phyloP scores from a whole-genome alignment of 2,113 vertebrate genomes.

The Oophaga pumilio region DNA sequence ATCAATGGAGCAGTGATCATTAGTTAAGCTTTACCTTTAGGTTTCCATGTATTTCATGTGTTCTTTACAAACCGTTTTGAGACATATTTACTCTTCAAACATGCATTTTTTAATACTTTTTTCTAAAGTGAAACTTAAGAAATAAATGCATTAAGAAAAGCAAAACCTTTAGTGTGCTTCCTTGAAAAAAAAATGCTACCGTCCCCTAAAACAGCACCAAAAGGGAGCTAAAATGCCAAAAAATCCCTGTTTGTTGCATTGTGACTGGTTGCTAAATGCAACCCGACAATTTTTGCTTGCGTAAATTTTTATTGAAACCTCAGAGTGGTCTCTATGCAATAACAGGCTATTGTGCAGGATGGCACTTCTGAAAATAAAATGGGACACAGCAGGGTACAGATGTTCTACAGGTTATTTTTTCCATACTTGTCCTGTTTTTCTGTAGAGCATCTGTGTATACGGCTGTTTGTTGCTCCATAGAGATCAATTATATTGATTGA shows the following conservation, averaged over 20 bases:
- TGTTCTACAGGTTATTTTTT: background rate
- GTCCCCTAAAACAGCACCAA: too few species aligned
- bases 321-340: background rate
- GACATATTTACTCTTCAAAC: too few species aligned
- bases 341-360: background rate
- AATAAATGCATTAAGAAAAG: too few species aligned
- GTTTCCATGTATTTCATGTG: too few species aligned
- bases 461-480: background rate
- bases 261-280: background rate
- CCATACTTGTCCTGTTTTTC: background rate
- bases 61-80: too few species aligned
- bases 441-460: conserved; percentile 1
- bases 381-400: background rate
- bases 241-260: background rate
- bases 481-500: conserved; percentile 8
- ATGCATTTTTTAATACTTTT: too few species aligned
- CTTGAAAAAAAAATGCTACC: too few species aligned
- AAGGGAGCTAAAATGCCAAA: too few species aligned
- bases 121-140: too few species aligned
- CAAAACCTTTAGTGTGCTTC: too few species aligned
- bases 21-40: too few species aligned
- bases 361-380: background rate
- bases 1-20: too few species aligned
- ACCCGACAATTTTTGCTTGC: background rate
- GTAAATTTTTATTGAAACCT: background rate